Evolutionary conservation across 2,888 invertebrate genomes (phyloP).

Genomic region (Eristalinus aeneus): DNA sequence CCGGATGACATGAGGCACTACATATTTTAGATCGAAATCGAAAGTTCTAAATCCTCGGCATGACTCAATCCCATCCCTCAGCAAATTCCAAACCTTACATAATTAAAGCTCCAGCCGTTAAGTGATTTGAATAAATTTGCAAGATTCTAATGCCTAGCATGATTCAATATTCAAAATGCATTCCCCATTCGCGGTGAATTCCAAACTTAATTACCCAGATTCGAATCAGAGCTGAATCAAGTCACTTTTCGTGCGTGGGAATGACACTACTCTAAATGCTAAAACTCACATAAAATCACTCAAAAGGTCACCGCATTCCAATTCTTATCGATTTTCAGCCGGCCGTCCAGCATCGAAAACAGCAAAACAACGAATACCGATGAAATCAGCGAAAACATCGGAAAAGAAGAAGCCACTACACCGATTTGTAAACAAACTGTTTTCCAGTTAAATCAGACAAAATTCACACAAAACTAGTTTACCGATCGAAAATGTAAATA

Average conservation of each 20-base stretch:
- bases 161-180: background rate
- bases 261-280: background rate
- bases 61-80: background rate
- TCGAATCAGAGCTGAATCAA: background rate
- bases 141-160: background rate
- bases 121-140: background rate
- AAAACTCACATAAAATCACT: background rate
- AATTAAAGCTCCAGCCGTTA: background rate
- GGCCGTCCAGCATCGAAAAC: background rate
- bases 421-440: slow-evolving; percentile 4
- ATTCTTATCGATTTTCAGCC: background rate
- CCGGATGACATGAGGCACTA: too few species aligned
- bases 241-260: background rate
- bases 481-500: background rate
- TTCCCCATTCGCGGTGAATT: background rate
- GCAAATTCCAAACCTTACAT: background rate
- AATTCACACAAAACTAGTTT: background rate
- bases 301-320: background rate
- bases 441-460: background rate
- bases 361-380: background rate
- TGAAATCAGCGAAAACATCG: background rate
- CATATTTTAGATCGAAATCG: background rate
- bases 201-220: background rate
- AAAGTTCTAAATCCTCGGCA: background rate
- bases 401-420: background rate